A percentile compares a stretch with the other conserved stretches of the same genome.
Evolutionary conservation across 2,888 invertebrate species (phyloP).

Genomic region (Erebia epiphron): DNA sequence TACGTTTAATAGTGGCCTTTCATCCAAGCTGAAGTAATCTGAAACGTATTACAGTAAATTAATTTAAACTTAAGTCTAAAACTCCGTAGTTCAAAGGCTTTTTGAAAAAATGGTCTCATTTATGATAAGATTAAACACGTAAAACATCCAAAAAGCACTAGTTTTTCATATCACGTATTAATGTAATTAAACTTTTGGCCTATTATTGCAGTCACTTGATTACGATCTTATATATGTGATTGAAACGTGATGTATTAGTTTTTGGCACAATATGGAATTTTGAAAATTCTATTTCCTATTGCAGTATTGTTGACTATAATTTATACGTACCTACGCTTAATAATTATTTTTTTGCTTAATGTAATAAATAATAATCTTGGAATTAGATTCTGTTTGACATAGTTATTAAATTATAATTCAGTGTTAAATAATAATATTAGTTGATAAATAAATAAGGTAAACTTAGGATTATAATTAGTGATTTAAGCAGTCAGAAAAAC

Average conservation of each 20-base stretch:
- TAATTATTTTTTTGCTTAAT: background rate
- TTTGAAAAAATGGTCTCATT: too few relatives aligned
- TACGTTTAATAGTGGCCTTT: too few relatives aligned
- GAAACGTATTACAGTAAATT: too few relatives aligned
- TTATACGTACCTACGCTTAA: conserved; percentile 3
- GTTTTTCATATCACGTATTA: too few relatives aligned
- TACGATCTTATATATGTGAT: too few relatives aligned
- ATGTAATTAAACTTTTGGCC: too few relatives aligned
- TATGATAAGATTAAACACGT: too few relatives aligned
- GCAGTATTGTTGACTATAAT: conserved; percentile 12
- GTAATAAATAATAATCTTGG: conserved; percentile 1
- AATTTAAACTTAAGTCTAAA: too few relatives aligned
- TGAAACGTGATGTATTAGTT: background rate
- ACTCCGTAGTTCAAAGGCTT: too few relatives aligned
- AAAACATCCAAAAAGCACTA: too few relatives aligned
- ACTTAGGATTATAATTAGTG: background rate
- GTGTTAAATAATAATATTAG: background rate
- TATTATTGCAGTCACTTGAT: too few relatives aligned
- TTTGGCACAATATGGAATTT: conserved; percentile 18
- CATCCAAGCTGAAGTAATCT: too few relatives aligned
- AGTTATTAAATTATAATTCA: background rate
- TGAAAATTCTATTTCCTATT: conserved; percentile 10
- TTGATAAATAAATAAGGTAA: background rate
- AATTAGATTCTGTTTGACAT: conserved; percentile 16
- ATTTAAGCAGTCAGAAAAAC: background rate